A percentile compares a stretch with the other conserved stretches of the same genome.
These are phyloP conservation scores for Cettia cetti DNA, from an alignment of 2,113 vertebrate species.

Conservation along the genomic window DNA sequence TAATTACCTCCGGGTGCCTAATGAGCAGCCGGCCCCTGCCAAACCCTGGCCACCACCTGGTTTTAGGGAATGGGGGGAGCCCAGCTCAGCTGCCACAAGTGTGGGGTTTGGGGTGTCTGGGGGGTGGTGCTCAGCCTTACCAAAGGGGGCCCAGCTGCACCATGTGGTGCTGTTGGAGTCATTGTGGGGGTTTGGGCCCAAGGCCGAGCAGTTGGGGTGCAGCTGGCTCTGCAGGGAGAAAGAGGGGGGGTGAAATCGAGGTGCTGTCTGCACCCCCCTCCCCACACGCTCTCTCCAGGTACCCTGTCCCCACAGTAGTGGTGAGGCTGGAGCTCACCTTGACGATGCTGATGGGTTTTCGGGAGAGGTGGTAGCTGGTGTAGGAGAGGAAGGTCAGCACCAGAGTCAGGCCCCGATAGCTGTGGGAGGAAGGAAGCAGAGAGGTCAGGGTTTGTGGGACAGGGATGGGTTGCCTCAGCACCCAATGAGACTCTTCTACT, in stretches of 20 bases:
- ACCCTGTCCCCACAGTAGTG: fast-evolving
- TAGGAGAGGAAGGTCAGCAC: conserved; percentile 93
- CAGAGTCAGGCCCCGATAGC: conserved; percentile 88
- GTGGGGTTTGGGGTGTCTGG: background rate
- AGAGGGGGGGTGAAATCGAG: background rate
- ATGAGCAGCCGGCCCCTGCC: background rate
- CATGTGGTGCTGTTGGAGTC: conserved; percentile 82
- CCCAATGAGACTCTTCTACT: background rate
- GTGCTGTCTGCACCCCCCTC: background rate
- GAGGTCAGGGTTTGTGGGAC: background rate
- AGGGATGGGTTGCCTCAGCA: background rate
- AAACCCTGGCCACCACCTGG: background rate
- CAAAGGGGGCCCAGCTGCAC: conserved; percentile 94
- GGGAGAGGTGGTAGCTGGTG: conserved; percentile 90
- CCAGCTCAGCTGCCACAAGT: fast-evolving
- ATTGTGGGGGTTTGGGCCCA: conserved; percentile 65
- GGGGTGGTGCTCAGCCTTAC: conserved; percentile 65
- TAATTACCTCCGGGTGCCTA: conserved; percentile 28
- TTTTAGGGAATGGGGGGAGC: background rate
- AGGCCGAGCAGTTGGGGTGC: conserved; percentile 86
- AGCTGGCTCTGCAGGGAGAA: conserved; percentile 82
- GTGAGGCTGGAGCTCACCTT: conserved; percentile 75
- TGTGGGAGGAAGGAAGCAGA: background rate
- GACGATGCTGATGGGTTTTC: conserved; percentile 96
- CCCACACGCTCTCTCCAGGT: fast-evolving